Conservation (phyloP, 2,113 vertebrate species). For the Atrichornis clamosus region DNA sequence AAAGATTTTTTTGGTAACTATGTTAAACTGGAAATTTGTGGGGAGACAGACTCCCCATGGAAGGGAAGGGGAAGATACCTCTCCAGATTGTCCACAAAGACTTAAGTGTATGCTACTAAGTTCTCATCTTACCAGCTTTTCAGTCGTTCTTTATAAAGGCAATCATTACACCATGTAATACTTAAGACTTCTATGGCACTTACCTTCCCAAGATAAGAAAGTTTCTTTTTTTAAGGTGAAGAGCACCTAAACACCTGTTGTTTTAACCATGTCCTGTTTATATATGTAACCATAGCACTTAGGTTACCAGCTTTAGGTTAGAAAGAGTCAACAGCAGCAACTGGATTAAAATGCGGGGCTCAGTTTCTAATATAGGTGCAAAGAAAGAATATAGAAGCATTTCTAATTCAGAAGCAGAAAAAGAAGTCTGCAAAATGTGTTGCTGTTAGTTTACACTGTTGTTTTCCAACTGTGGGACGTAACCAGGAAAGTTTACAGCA, state of each 20-base stretch:
- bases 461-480: not conserved
- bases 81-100: not conserved
- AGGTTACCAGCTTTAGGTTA: not conserved
- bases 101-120: not conserved
- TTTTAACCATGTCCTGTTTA: not conserved
- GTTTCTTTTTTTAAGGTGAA: not conserved
- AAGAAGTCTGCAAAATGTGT: not conserved
- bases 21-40: not conserved
- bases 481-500: not conserved
- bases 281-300: accelerated
- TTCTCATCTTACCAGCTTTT: not conserved
- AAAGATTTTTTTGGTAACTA: not conserved
- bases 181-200: not conserved
- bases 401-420: not conserved
- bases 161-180: not conserved
- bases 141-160: not conserved
- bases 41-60: not conserved
- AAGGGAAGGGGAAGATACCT: not conserved
- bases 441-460: accelerated
- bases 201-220: not conserved
- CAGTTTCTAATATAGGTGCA: not conserved
- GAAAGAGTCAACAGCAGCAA: not conserved
- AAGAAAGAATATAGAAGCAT: no score
- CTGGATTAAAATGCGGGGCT: not conserved
- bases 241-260: not conserved